Evolutionary conservation across 2,113 vertebrate species (phyloP).

Genomic region (Diadophis punctatus): DNA sequence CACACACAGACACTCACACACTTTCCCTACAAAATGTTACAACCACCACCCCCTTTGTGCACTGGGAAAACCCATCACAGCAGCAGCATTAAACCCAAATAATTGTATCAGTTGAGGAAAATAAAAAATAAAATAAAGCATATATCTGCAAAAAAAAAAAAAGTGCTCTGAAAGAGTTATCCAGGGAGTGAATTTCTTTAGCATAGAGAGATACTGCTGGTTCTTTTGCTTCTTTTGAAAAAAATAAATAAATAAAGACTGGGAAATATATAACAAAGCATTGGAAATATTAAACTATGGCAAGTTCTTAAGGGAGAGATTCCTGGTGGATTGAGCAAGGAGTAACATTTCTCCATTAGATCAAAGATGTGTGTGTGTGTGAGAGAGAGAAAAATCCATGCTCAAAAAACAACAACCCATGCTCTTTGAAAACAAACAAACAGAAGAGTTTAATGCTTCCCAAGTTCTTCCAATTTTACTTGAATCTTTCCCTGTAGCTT

Average conservation of each 20-base stretch:
- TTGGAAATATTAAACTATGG: neutral
- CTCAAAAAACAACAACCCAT: neutral
- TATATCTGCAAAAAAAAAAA: neutral
- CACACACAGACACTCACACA: neutral
- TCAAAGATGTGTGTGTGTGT: neutral
- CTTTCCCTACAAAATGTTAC: no score
- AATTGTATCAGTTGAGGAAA: neutral
- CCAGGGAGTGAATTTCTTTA: neutral
- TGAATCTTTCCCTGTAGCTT: neutral
- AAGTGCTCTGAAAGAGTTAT: rapidly evolving
- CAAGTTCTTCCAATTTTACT: neutral
- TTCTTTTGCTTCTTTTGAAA: neutral
- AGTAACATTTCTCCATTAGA: neutral
- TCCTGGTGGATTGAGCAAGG: neutral
- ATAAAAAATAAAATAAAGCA: neutral
- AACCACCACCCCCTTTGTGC: neutral
- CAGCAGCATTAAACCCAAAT: neutral
- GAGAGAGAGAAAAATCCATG: neutral
- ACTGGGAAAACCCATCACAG: neutral
- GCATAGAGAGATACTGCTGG: neutral
- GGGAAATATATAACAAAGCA: neutral
- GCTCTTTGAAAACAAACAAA: neutral
- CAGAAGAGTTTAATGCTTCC: neutral
- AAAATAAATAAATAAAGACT: neutral
- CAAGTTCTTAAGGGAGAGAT: neutral